A percentile compares a stretch with the other conserved stretches of the same genome.
phyloP scores from a whole-genome alignment of 2,113 vertebrate species.

The Formicarius rufipectus region DNA sequence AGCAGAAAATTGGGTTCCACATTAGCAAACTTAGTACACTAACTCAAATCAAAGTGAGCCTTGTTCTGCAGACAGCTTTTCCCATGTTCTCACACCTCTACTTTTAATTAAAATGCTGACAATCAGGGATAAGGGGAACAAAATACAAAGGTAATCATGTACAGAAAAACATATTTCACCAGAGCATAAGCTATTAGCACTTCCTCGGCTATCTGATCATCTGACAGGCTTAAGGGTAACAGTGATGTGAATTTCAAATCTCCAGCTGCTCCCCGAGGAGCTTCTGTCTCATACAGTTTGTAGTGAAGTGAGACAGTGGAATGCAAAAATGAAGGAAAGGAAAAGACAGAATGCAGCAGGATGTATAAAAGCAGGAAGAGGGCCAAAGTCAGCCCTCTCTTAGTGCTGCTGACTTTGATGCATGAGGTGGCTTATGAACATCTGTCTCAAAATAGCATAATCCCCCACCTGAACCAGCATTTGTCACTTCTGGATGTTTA shows the following conservation, averaged over 20 bases:
- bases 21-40: conserved; percentile 42
- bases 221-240: conserved; percentile 71
- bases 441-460: neutral
- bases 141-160: conserved; percentile 77
- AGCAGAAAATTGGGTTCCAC: conserved; percentile 36
- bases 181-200: conserved; percentile 74
- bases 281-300: conserved; percentile 40
- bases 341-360: neutral
- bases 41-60: conserved; percentile 66
- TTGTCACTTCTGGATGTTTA: neutral
- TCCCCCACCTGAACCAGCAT: neutral
- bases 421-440: neutral
- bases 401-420: neutral
- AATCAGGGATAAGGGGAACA: conserved; percentile 68
- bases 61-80: conserved; percentile 55
- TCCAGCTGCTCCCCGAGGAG: conserved; percentile 41
- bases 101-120: conserved; percentile 81
- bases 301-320: conserved; percentile 36
- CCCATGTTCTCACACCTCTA: conserved; percentile 70
- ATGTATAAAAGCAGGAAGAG: neutral
- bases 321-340: conserved; percentile 17
- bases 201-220: conserved; percentile 73
- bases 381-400: neutral
- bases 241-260: conserved; percentile 75
- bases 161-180: conserved; percentile 75